Percentiles rank a stretch among this genome's conserved stretches.
Conservation (phyloP, 2,888 invertebrate species). For the Eupithecia pulchellata region DNA sequence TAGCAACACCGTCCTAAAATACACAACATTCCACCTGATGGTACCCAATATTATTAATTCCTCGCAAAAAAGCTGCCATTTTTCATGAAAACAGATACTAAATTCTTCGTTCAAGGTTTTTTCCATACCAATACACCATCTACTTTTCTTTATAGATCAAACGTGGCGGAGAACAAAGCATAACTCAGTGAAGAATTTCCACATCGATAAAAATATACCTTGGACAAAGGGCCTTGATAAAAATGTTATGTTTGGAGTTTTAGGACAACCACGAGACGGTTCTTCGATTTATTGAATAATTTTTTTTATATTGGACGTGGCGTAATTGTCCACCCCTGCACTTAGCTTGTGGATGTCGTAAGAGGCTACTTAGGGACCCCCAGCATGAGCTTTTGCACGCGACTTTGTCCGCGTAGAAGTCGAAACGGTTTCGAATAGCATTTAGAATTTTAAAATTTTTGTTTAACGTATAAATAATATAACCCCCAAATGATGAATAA, state of each 20-base stretch:
- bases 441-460: too few relatives aligned
- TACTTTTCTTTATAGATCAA: slow-evolving; percentile 28
- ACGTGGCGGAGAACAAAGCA: slow-evolving; percentile 29
- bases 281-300: too few relatives aligned
- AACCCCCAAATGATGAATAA: too few relatives aligned
- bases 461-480: too few relatives aligned
- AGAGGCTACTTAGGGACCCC: too few relatives aligned
- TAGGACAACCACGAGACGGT: too few relatives aligned
- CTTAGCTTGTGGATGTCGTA: too few relatives aligned
- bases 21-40: not conserved
- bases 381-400: too few relatives aligned
- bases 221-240: not conserved
- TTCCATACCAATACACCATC: not conserved
- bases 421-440: too few relatives aligned
- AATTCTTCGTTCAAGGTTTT: slow-evolving; percentile 3
- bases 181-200: slow-evolving; percentile 28
- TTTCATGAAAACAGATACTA: slow-evolving; percentile 6
- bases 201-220: slow-evolving; percentile 20
- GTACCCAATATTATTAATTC: not conserved
- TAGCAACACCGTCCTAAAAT: not conserved
- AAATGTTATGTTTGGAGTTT: not conserved
- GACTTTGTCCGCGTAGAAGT: too few relatives aligned
- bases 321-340: too few relatives aligned
- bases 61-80: not conserved
- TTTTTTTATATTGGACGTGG: too few relatives aligned